Evolutionary conservation across 2,797 vertebrate species (phyloP).

Genomic region (Myoxocephalus aenaeus): DNA sequence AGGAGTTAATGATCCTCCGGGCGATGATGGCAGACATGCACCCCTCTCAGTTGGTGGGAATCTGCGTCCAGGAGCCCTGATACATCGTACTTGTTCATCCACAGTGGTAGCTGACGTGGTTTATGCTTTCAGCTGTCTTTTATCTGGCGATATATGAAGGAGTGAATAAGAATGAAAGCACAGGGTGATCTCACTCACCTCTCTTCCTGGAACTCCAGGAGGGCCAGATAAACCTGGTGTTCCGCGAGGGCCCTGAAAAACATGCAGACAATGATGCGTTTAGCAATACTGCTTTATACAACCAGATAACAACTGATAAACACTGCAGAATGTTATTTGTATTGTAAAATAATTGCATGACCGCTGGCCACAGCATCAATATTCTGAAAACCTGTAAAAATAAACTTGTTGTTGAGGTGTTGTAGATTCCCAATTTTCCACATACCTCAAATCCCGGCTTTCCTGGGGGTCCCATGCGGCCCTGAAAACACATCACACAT

Average conservation of each 20-base stretch:
- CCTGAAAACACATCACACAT: constrained; percentile 86
- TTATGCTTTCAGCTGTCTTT: constrained; percentile 53
- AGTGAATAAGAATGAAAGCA: constrained; percentile 28
- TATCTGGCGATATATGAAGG: constrained; percentile 40
- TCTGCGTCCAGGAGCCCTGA: constrained; percentile 56
- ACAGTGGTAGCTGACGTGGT: constrained; percentile 50
- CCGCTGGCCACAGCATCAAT: not conserved
- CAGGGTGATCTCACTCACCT: constrained; percentile 67
- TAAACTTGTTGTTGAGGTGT: constrained; percentile 37
- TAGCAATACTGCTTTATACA: not conserved
- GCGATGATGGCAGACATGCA: constrained; percentile 46
- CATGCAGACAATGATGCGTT: constrained; percentile 22
- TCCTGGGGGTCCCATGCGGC: constrained; percentile 88
- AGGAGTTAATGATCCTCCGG: constrained; percentile 49
- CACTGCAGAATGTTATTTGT: constrained; percentile 6
- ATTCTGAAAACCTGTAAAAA: constrained; percentile 20
- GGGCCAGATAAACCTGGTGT: constrained; percentile 88
- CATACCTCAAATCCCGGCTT: constrained; percentile 91
- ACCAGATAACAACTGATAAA: not conserved
- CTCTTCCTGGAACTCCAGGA: constrained; percentile 83
- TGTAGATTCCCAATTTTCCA: constrained; percentile 51
- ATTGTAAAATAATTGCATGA: constrained; percentile 21
- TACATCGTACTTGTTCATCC: constrained; percentile 49
- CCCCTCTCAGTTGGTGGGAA: constrained; percentile 57
- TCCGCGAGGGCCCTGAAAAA: constrained; percentile 89